Base-by-base conservation (phyloP, 2,113 vertebrate species). In the Pelmatolapia mariae region DNA sequence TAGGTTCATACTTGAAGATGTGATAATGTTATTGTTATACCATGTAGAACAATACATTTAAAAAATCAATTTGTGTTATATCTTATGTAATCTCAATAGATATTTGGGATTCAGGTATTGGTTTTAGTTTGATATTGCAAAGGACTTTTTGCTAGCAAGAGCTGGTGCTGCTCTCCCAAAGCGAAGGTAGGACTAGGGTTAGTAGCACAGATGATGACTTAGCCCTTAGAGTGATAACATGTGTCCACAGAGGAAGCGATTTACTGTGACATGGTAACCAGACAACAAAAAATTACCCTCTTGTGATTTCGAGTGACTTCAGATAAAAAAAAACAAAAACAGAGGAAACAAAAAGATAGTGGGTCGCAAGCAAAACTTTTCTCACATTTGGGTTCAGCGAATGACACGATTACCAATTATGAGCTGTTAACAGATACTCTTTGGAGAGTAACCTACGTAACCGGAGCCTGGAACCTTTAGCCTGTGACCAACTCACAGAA, bases 311-410 rank as follows among this genome's bases (percentile, higher is more conserved):
- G 24, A 29, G 43, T 26, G 13, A 29, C 40, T 47, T 26, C 40
- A 45, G 15, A 47, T 18, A 1, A 73, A 29, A 47, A 26, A 53
- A 22, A 54, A 54, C n/a, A 16, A 5, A 22, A 4, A 0, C 52
- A 40, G n/a, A 24, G 13, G 66, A 15, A 43, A 71, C 38, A 9
- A 3, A 40, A 71, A 43, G 38, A 24, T 15, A 40, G n/a, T 24
- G 4, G 38, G 63, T 71, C 5, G 36, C 36, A 43, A 24, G 22
- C 3, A 24, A 43, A 73, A 0, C 5, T 1, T 45, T 6, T 73
- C 38, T 71, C 22, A 43, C 12, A 15, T 71, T 71, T 43, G 66
- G 43, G n/a, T 40, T 15, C 5, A 43, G 36, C 1, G 2, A 59
- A 29, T 29, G 13, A 59, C 15, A 6, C 13, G 33, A 18, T 26